Evolutionary conservation across 1,140 invertebrate genomes (phyloP), one percentile per base, ranked within the genome.

Genomic region (Plodia interpunctella): DNA sequence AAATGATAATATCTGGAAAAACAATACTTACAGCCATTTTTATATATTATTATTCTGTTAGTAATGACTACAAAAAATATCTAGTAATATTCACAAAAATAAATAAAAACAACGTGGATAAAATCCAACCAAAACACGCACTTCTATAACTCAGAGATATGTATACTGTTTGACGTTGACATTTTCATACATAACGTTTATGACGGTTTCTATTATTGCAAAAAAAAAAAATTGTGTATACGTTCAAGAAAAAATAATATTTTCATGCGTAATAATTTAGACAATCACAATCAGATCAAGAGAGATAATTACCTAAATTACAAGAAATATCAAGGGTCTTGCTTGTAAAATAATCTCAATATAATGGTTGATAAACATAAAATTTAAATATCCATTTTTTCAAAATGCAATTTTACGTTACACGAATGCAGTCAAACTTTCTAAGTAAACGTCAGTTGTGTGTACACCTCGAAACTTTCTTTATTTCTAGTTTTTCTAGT

Each of bases 401-500:
- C 6, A 32, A 32, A 8, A 32, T 32, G 9, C 1, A 32, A 32
- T 32, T 51, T 20, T 9, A 8, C 20, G 3, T 20, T 1, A 17
- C 72, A 74, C 68, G 79, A 82, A 86, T 76, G 76, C 57, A 68
- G 49, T 64, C 66, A 83, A 83, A 88, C 85, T 88, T 88, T 86
- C 84, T 86, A 88, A 51, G 20, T 19, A 51, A 86, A 85, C 71
- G 85, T 88, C 77, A 80, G 80, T 83, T 83, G 71, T 66, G 74
- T n/a, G 60, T 75, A 83, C 77, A 72, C 79, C 72, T 84, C 74
- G 79, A 79, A 86, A 87, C 76, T 84, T 87, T 87, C 76, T 70
- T 72, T 73, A 80, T 70, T 75, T 82, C 78, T 80, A 71, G 81
- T 85, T 82, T 86, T 80, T 85, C 81, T 78, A 84, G 81, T 84